Percentiles rank a stretch among this genome's conserved stretches.
phyloP scores from a whole-genome alignment of 2,113 vertebrate genomes.

The Asarcornis scutulata region DNA sequence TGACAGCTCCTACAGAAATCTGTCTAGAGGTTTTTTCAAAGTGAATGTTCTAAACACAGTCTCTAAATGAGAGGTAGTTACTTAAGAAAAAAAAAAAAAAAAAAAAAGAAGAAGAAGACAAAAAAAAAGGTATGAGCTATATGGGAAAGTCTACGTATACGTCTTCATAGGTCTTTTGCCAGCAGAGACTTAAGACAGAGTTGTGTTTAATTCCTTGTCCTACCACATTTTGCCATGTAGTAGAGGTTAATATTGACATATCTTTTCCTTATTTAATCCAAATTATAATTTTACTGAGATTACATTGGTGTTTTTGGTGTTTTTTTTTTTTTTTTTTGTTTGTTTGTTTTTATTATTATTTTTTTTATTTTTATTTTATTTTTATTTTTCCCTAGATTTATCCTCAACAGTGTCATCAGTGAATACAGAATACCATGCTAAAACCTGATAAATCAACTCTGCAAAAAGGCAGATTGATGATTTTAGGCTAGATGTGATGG shows the following conservation, averaged over 20 bases:
- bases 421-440: not conserved
- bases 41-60: not conserved
- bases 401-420: not conserved
- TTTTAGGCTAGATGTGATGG: not conserved
- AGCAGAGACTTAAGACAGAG: not conserved
- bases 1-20: not conserved
- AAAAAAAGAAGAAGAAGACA: too few species aligned
- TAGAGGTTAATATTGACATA: not conserved
- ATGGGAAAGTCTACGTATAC: not conserved
- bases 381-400: not conserved
- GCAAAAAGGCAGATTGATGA: not conserved
- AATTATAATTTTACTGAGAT: not conserved
- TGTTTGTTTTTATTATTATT: too few species aligned
- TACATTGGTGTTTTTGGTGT: not conserved
- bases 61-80: not conserved
- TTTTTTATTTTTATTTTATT: too few species aligned
- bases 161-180: not conserved
- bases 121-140: not conserved
- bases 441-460: not conserved
- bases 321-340: too few species aligned
- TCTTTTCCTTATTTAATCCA: not conserved
- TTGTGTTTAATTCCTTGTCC: not conserved
- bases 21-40: not conserved
- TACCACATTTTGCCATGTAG: not conserved
- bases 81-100: not conserved